Conservation (phyloP, 2,113 vertebrate genomes). For the Passer domesticus region DNA sequence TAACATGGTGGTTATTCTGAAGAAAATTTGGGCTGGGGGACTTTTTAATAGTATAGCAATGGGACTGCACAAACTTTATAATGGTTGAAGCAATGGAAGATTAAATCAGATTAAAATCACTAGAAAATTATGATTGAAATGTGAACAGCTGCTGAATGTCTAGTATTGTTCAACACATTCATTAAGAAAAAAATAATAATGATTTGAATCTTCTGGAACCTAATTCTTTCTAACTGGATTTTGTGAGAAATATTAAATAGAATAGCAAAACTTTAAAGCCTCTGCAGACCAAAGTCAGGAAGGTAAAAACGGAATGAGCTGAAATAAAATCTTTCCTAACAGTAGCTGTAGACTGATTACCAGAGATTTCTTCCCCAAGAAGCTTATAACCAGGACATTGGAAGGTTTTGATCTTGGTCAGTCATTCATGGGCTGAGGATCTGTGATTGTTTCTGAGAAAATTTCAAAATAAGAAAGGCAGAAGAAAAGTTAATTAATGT, state of each 20-base stretch:
- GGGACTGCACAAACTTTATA: background rate
- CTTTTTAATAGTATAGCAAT: background rate
- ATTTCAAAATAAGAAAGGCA: background rate
- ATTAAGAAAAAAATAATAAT: background rate
- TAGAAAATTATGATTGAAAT: background rate
- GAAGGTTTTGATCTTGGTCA: background rate
- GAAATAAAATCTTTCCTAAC: background rate
- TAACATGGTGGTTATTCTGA: background rate
- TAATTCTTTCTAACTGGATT: background rate
- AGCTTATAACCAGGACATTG: background rate
- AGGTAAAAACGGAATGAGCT: background rate
- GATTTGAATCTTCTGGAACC: background rate
- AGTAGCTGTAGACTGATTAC: background rate
- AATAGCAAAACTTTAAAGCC: background rate
- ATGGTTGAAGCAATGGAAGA: background rate
- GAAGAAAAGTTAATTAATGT: background rate
- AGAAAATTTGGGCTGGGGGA: background rate
- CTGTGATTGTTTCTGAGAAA: background rate
- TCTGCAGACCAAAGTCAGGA: background rate
- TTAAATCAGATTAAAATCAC: background rate
- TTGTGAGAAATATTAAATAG: background rate
- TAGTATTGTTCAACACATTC: background rate
- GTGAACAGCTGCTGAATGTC: background rate
- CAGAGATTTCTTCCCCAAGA: background rate
- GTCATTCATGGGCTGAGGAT: background rate